Base-by-base conservation (phyloP, 2,888 invertebrate species). In the Kuschelorhynchus macadamiae region DNA sequence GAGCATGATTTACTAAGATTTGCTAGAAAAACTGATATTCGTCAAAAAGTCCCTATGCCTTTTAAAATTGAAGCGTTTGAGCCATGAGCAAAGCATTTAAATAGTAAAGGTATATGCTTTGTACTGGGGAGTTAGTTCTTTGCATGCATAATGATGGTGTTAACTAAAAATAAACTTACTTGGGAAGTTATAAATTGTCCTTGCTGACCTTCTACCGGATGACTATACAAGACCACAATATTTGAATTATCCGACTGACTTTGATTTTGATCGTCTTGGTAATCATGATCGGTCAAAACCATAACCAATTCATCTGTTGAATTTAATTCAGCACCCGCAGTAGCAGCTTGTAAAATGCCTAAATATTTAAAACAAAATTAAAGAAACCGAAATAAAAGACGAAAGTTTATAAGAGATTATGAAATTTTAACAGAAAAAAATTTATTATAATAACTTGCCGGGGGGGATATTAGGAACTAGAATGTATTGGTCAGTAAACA, bases 181-280 rank as follows among this genome's bases (percentile, higher is more conserved):
- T 81, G 82, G 41, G 83, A 82, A 4, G 83, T 81, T 33, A 85
- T 83, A 74, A 84, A 89, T 76, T 88, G 87, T 73, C 87, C 87
- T 76, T 84, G 85, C 78, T 85, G 85, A 62, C 86, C 86, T 76
- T 86, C 85, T 32, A 88, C 85, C 42, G 87, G 86, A 78, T 89
- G 88, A 79, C 88, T 88, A 74, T 89, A 89, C 14, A 89, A 85
- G 47, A 89, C 89, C 11, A 89, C 89, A 78, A 89, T 89, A 74
- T 89, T 89, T 1, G 88, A 86, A 80, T 87, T 88, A 68, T 88
- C 86, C 36, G 84, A 73, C 57, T 85, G 85, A 30, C 46, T 59
- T 8, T 63, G 72, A 11, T 62, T 69, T 36, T 74, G 76, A 1
- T 74, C 73, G 25, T 73, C 78, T 67, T 86, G 81, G 73, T 89